phyloP scores from a whole-genome alignment of 2,113 vertebrate genomes.

The Eclectus roratus region DNA sequence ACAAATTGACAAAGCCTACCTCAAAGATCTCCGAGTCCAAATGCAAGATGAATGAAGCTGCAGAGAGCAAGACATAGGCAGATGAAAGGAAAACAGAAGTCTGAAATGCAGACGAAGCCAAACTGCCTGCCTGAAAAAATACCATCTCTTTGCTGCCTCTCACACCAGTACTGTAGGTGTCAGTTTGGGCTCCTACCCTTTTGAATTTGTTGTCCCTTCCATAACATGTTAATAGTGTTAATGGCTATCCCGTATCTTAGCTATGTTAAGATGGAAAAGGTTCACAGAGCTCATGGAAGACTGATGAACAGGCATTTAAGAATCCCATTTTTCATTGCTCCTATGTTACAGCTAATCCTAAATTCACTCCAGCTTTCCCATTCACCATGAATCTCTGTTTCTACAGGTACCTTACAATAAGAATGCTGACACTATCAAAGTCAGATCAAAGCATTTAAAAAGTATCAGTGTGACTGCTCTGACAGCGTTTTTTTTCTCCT shows the following conservation, averaged over 20 bases:
- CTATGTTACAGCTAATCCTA: background rate
- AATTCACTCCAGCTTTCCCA: background rate
- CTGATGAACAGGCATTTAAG: background rate
- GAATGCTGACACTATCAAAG: background rate
- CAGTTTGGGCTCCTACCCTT: background rate
- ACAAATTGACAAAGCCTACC: background rate
- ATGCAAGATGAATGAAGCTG: background rate
- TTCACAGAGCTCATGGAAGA: background rate
- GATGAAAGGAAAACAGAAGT: background rate
- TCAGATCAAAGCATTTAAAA: background rate
- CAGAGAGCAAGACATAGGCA: background rate
- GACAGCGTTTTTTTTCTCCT: background rate
- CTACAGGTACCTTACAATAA: background rate
- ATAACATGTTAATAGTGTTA: rapidly evolving
- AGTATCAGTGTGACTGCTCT: background rate
- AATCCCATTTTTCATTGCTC: background rate
- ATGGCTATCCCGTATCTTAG: background rate
- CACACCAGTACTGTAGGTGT: background rate
- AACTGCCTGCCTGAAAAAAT: background rate
- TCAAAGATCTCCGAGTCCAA: background rate
- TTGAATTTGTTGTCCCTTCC: background rate
- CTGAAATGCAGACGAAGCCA: background rate
- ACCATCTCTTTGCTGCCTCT: background rate
- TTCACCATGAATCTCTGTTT: background rate
- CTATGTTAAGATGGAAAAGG: background rate